Conservation (phyloP, 2,888 invertebrate species). For the Hypercompe scribonia region DNA sequence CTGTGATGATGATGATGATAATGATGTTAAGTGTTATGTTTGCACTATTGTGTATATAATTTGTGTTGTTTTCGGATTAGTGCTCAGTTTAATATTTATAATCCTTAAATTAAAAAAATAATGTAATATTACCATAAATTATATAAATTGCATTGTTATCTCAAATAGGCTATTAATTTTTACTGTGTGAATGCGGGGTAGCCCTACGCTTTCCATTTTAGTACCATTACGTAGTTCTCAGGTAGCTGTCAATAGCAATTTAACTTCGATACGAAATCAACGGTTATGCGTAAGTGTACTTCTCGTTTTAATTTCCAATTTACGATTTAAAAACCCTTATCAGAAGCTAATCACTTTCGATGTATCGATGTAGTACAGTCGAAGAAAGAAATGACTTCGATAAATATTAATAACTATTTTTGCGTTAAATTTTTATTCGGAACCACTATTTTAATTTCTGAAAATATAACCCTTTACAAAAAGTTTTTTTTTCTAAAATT, state of each 20-base stretch:
- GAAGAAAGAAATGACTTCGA: conserved; percentile 25
- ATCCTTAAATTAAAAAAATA: too few species aligned
- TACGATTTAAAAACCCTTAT: conserved; percentile 60
- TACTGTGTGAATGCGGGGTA: neutral
- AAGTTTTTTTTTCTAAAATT: too few species aligned
- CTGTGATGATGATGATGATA: too few species aligned
- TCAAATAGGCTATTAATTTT: neutral
- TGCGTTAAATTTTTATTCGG: too few species aligned
- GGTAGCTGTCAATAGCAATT: conserved; percentile 53
- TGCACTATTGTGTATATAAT: too few species aligned
- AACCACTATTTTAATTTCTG: too few species aligned
- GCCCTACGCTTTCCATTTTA: conserved; percentile 19
- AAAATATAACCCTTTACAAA: too few species aligned
- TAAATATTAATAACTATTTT: neutral
- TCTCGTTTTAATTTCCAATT: conserved; percentile 59
- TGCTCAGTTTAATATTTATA: too few species aligned
- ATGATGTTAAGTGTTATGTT: too few species aligned
- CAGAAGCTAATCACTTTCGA: conserved; percentile 59
- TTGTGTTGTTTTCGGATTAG: too few species aligned
- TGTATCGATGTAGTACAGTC: conserved; percentile 39
- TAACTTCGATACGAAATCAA: conserved; percentile 50
- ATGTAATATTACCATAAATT: too few species aligned
- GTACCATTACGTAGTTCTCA: conserved; percentile 35
- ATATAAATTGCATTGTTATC: neutral
- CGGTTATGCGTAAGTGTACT: conserved; percentile 33